Evolutionary conservation across 2,888 invertebrate genomes (phyloP).

Genomic region (Phorcus lineatus): DNA sequence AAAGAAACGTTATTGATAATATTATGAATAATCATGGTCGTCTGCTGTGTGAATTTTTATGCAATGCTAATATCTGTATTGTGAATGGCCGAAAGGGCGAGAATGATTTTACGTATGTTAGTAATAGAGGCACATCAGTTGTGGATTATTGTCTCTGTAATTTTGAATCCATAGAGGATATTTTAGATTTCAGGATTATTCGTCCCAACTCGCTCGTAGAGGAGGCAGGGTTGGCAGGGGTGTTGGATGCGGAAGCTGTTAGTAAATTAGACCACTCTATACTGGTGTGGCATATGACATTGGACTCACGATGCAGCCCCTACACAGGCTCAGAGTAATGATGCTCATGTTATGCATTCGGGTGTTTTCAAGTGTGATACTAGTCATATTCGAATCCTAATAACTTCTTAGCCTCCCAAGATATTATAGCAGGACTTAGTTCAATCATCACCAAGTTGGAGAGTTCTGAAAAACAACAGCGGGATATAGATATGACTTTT

Average conservation of each 20-base stretch:
- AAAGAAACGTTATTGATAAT: neutral
- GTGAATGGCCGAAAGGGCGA: neutral
- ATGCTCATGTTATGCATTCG: too few species aligned
- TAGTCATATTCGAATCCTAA: neutral
- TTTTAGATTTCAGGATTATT: neutral
- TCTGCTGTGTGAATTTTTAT: neutral
- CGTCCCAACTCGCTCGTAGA: neutral
- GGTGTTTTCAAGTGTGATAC: neutral
- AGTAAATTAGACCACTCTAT: neutral
- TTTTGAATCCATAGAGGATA: neutral
- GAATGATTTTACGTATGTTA: neutral
- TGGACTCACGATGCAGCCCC: too few species aligned
- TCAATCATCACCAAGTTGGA: neutral
- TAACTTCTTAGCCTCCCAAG: neutral
- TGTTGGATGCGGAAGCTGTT: neutral
- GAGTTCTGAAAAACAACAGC: neutral
- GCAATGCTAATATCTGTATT: neutral
- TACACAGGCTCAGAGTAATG: too few species aligned
- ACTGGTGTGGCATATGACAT: neutral
- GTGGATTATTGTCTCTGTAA: neutral
- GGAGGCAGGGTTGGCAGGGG: neutral
- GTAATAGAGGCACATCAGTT: neutral
- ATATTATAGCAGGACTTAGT: neutral
- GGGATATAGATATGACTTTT: neutral
- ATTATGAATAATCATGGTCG: neutral